Evolutionary conservation across 1,140 invertebrate genomes (phyloP).

Genomic region (Halictus rubicundus): DNA sequence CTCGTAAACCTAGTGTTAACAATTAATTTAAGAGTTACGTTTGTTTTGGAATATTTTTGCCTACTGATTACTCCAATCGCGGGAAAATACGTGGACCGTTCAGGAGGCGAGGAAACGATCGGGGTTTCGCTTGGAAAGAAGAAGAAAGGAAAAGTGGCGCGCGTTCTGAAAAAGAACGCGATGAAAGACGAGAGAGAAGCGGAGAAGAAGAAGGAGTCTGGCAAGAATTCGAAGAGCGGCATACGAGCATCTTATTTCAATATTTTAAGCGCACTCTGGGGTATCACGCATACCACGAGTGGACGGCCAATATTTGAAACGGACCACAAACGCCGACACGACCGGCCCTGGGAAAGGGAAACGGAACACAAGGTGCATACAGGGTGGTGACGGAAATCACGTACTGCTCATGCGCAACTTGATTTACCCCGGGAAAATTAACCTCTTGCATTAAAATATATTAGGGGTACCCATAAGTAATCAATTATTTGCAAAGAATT

Average conservation of each 20-base stretch:
- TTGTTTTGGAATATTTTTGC: too few species aligned
- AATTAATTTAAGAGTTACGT: too few species aligned
- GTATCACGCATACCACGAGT: slow-evolving; percentile 62
- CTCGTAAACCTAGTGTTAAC: too few species aligned
- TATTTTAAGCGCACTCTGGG: slow-evolving; percentile 69
- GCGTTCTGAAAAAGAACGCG: slow-evolving; percentile 31
- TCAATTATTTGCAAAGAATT: too few species aligned
- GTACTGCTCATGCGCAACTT: too few species aligned
- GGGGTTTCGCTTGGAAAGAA: not conserved
- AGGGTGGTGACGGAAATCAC: not conserved
- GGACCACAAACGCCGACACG: slow-evolving; percentile 49
- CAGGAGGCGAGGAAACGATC: not conserved
- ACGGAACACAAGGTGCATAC: slow-evolving; percentile 13
- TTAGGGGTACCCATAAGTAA: too few species aligned
- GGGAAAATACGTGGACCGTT: too few species aligned
- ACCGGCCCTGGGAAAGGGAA: slow-evolving; percentile 28
- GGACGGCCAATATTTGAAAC: slow-evolving; percentile 70
- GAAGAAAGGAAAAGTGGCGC: slow-evolving; percentile 31
- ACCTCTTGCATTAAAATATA: too few species aligned
- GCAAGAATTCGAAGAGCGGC: slow-evolving; percentile 51
- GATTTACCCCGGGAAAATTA: not conserved
- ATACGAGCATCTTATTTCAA: slow-evolving; percentile 66
- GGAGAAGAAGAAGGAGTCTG: not conserved
- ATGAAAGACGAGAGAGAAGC: slow-evolving; percentile 5
- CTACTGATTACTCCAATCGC: too few species aligned